Evolutionary conservation across 1,140 invertebrate species (phyloP), one percentile per base, ranked within the genome.

Genomic region (Lethrus apterus): DNA sequence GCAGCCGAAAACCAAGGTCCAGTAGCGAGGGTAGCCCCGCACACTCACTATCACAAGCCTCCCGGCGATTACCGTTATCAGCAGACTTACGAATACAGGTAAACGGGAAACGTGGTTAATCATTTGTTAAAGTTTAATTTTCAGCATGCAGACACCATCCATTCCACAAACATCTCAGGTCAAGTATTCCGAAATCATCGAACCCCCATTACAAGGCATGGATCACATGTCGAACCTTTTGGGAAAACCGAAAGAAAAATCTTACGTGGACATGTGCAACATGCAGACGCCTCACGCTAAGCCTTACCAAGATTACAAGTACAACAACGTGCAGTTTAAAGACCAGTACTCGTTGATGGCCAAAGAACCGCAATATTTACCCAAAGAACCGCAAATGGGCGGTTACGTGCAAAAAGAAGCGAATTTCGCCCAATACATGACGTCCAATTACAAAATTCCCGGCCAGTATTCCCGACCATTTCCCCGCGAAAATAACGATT

Each of bases 111-210:
- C n/a, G n/a, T n/a, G 14, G 14, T 23, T 36, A 26, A 10, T 18
- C 40, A 18, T 34, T 3, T 9, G 17, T 41, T 14, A 13, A 20
- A 33, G 42, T 42, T 2, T 24, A 23, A 14, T 5, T 50, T 49
- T 7, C 38, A 50, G 47, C 17, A 18, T 33, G 5, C 33, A 50
- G 14, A 51, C 47, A 26, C 47, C 44, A 24, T 21, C 33, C n/a
- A n/a, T n/a, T 21, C 44, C 36, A 34, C 24, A 32, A 31, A 40
- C 50, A 2, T 15, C 51, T 2, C 63, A 54, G 40, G 60, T 63
- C 29, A 66, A 64, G 53, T 66, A 65, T 48, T 64, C 64, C 14
- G 62, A 66, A 46, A 57, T 63, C 20, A 54, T 56, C 5, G 64
- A 66, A 26, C 44, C 50, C 18, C 24, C 51, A n/a, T 19, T 47